Evolutionary conservation across 2,888 invertebrate genomes (phyloP), one percentile per base, ranked within the genome.

Genomic region (Drosophila lutescens): DNA sequence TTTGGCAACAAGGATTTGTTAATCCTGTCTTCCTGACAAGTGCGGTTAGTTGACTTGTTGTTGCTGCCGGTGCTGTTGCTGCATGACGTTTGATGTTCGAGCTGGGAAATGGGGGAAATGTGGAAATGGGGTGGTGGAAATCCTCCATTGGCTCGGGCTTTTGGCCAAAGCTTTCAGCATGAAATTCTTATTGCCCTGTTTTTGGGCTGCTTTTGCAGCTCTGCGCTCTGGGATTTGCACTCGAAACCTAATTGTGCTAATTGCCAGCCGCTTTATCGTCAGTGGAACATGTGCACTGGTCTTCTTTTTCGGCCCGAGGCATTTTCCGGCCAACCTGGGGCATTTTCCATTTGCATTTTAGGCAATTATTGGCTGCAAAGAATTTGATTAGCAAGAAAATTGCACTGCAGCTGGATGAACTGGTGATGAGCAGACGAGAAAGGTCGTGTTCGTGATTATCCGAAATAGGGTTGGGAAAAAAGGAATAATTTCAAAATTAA

Each of bases 11-110:
- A 90, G 88, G 90, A 90, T 90, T 90, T 90, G 89, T 90, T 90
- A 90, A 90, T 90, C 90, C 90, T 89, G 90, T 90, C 90, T 90
- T 86, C 80, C 86, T 90, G 90, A 90, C 90, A 90, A 90, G 90
- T 90, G 90, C 88, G 90, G 90, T 90, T 90, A 89, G 79, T 80
- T 79, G 86, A 80, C 77, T 82, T 87, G 85, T 74, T 79, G 78
- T 56, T 75, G 71, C 59, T 69, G 61, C 30, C 46, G 56, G 12
- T 62, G 60, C 23, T 70, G 30, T 30, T 30, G 40, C n/a, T 40
- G 67, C 76, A 54, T 82, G 79, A 78, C 79, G 74, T 83, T 80
- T 74, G 70, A 74, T 79, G 79, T 80, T 75, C 44, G 58, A 68
- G 54, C 57, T 40, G 61, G 58, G n/a, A 49, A 49, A 49, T 32